Base-by-base conservation (phyloP, 1,140 invertebrate genomes). In the Pteromalus puparum region DNA sequence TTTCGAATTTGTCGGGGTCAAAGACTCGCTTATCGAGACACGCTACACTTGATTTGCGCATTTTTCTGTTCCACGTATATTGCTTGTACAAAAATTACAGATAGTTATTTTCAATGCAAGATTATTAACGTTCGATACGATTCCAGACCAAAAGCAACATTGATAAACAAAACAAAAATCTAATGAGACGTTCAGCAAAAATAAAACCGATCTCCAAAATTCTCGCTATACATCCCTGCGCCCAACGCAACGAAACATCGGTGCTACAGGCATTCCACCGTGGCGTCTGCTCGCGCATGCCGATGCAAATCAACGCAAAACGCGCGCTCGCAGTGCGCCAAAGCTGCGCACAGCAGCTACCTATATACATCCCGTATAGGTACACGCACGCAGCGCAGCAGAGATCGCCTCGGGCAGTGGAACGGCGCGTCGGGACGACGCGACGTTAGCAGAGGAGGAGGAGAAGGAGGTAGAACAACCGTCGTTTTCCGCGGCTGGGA, bases 401-500 rank as follows among this genome's bases (percentile, higher is more conserved):
- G 68, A 72, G 68, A 72, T 30, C 15, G 24, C 68, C 26, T 26
- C 70, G 80, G 68, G 70, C 46, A 81, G 70, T 61, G 46, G 68
- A 73, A 53, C 46, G 80, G 53, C 34, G 79, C 79, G 67, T 30
- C 61, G 67, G 70, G 46, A 6, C 70, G 42, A 53, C 30, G 38
- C 68, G 80, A 46, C 67, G 79, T 12, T 42, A 4, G 10, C 38
- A 21, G 26, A n/a, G 10, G 46, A 12, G 53, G 46, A 24, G 65
- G 61, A 30, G 2, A 3, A 28, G 46, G 9, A 12, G 28, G 15
- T 42, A 15, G 24, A 10, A 26, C 21, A 21, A 10, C 81, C 24
- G 73, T 46, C 61, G 53, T 21, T 82, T 88, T 88, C 85, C 86
- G 86, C 83, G 86, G 84, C 26, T 30, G 83, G 86, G 86, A 87